phyloP scores from a whole-genome alignment of 2,888 invertebrate genomes.

The Morpho helenor region DNA sequence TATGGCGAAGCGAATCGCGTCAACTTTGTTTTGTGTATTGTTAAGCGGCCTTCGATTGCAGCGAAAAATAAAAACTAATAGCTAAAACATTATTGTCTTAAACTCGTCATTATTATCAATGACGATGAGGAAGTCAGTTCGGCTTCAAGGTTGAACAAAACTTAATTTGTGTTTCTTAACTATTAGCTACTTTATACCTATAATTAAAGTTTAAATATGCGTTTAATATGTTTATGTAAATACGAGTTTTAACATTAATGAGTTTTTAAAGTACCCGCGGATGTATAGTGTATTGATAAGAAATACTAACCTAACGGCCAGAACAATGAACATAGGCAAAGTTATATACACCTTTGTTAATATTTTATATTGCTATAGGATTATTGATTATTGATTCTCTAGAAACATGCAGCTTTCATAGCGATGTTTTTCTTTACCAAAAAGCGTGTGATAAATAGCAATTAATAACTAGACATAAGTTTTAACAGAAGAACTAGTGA shows the following conservation, averaged over 20 bases:
- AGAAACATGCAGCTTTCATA: too few species aligned
- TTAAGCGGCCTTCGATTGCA: constrained; percentile 62
- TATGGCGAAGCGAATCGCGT: constrained; percentile 70
- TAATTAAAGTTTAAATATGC: too few species aligned
- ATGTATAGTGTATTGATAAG: too few species aligned
- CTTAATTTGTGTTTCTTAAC: constrained; percentile 35
- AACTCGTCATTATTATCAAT: constrained; percentile 68
- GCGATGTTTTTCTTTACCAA: too few species aligned
- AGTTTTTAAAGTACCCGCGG: background rate
- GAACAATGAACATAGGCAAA: too few species aligned
- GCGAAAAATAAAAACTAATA: constrained; percentile 74
- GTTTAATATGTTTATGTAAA: background rate
- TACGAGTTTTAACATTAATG: constrained; percentile 3
- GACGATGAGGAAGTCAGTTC: constrained; percentile 69
- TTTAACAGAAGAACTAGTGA: too few species aligned
- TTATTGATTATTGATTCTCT: too few species aligned
- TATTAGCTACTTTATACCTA: constrained; percentile 4
- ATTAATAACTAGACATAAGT: too few species aligned
- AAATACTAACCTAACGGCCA: too few species aligned
- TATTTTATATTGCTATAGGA: too few species aligned
- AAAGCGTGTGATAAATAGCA: too few species aligned
- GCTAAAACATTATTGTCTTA: constrained; percentile 70
- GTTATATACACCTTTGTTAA: too few species aligned
- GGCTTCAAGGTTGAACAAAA: constrained; percentile 63
- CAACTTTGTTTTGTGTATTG: constrained; percentile 73